These are phyloP conservation scores for Lophius americanus DNA, from an alignment of 2,797 vertebrate species.

Conservation along the genomic window DNA sequence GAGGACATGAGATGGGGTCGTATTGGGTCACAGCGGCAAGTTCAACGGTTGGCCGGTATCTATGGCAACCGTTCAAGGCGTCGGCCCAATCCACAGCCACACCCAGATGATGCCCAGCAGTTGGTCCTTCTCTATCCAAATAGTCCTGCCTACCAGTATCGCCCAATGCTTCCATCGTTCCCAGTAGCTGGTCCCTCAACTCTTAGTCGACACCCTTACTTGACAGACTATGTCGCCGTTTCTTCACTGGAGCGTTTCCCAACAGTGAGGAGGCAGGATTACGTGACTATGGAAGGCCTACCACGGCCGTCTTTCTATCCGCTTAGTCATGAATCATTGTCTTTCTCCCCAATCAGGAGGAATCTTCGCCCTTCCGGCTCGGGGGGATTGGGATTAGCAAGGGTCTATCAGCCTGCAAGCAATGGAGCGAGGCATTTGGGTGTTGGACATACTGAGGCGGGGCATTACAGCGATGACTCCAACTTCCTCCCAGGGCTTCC, in stretches of 20 bases:
- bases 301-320: conserved; percentile 55
- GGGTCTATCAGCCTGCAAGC: conserved; percentile 59
- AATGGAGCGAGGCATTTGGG: conserved; percentile 61
- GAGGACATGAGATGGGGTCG: conserved; percentile 52
- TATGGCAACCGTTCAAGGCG: conserved; percentile 68
- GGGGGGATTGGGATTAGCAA: conserved; percentile 56
- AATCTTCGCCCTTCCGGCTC: conserved; percentile 51
- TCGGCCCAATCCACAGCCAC: conserved; percentile 64
- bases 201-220: conserved; percentile 59
- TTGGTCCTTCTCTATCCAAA: conserved; percentile 84
- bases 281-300: conserved; percentile 58
- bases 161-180: conserved; percentile 79
- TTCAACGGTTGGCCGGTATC: conserved; percentile 62
- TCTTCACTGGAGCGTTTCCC: conserved; percentile 84
- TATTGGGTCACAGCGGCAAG: conserved; percentile 61
- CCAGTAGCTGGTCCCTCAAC: conserved; percentile 53
- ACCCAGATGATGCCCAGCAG: conserved; percentile 79
- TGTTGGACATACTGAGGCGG: conserved; percentile 67
- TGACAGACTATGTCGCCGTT: conserved; percentile 68
- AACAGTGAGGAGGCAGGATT: conserved; percentile 50
- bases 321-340: conserved; percentile 31
- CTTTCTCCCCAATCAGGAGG: conserved; percentile 65
- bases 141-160: conserved; percentile 77
- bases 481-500: conserved; percentile 82
- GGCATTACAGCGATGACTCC: conserved; percentile 83